Conservation (phyloP, 2,888 invertebrate species). For the Ommatoiulus sabulosus region DNA sequence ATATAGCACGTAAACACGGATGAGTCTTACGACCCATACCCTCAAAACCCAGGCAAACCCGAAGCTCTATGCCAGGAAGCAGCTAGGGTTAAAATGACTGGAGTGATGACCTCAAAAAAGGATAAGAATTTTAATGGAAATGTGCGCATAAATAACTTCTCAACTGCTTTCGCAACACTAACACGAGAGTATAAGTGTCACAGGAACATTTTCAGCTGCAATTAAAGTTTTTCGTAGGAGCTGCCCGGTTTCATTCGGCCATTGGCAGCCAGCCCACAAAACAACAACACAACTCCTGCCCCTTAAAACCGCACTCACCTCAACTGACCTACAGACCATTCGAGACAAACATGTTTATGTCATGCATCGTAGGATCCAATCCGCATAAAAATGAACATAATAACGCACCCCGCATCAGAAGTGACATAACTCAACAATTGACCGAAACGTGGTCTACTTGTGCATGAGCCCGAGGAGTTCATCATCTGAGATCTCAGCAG, state of each 20-base stretch:
- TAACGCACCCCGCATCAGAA: no score
- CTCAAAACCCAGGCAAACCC: background rate
- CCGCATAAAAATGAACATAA: background rate
- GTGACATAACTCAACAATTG: no score
- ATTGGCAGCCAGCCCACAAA: conserved; percentile 16
- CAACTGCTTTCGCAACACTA: background rate
- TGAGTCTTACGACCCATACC: background rate
- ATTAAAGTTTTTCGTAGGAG: background rate
- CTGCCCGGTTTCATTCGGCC: background rate
- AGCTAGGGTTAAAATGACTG: conserved; percentile 16
- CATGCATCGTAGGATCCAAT: conserved; percentile 4
- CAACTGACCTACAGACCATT: background rate
- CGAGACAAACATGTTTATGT: background rate
- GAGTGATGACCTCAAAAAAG: conserved; percentile 16
- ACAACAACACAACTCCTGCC: background rate
- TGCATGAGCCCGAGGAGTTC: no score
- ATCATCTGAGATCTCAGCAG: no score
- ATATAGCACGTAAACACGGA: background rate
- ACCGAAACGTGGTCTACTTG: no score
- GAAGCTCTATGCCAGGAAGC: background rate
- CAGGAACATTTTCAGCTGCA: background rate
- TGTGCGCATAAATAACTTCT: background rate
- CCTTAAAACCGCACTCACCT: background rate
- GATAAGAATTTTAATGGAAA: conserved; percentile 19
- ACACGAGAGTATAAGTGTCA: background rate